Percentiles rank a stretch among this genome's conserved stretches.
phyloP scores from a whole-genome alignment of 2,888 invertebrate species.

The Tinea semifulvella region DNA sequence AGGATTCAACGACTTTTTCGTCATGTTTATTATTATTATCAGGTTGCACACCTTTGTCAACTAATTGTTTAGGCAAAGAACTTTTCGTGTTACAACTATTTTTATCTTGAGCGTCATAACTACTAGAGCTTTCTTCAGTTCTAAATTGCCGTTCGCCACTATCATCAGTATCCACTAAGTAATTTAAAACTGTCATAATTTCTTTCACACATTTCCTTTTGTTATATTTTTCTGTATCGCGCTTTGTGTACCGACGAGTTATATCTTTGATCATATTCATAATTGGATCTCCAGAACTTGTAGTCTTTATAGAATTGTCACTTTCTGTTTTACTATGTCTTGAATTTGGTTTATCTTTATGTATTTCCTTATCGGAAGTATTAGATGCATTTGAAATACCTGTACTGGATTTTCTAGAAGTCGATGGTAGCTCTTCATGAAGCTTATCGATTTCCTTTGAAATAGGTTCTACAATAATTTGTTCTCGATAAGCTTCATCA shows the following conservation, averaged over 20 bases:
- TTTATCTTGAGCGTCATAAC: not conserved
- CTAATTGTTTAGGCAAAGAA: slow-evolving; percentile 21
- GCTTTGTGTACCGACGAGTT: slow-evolving; percentile 51
- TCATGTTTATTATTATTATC: slow-evolving; percentile 22
- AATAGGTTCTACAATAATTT: too few species aligned
- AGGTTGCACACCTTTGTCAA: slow-evolving; percentile 38
- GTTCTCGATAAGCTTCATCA: too few species aligned
- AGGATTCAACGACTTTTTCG: slow-evolving; percentile 28
- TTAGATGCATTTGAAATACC: not conserved
- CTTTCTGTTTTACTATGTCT: not conserved
- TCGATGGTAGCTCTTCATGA: not conserved
- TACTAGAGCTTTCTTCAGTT: slow-evolving; percentile 11
- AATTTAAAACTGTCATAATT: slow-evolving; percentile 46
- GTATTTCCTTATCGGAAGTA: not conserved
- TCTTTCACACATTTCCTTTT: slow-evolving; percentile 53
- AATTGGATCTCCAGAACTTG: slow-evolving; percentile 30
- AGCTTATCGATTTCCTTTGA: not conserved
- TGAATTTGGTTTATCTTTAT: not conserved
- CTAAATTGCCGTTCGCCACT: slow-evolving; percentile 21
- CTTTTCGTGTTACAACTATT: not conserved
- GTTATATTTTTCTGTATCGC: slow-evolving; percentile 35
- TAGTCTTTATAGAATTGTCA: slow-evolving; percentile 2
- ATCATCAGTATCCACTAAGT: slow-evolving; percentile 53
- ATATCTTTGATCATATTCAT: slow-evolving; percentile 47
- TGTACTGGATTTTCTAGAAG: not conserved